Evolutionary conservation across 2,113 vertebrate species (phyloP), one percentile per base, ranked within the genome.

Genomic region (Sander vitreus): DNA sequence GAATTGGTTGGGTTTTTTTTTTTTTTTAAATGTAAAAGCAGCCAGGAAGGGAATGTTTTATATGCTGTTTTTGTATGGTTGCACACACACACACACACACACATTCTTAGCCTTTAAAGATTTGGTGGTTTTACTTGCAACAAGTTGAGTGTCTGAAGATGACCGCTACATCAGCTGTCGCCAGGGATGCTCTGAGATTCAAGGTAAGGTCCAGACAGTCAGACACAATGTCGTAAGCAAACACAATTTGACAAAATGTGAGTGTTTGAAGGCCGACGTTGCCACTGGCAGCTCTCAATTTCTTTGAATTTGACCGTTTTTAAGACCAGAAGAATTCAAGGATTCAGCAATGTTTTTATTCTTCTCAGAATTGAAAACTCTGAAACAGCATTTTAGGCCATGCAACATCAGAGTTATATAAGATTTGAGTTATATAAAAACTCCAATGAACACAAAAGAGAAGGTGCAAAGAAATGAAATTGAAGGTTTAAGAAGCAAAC

Each of bases 191-290:
- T 23, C 19, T 12, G 1, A 48, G 18, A 63, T 48, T 71, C 63
- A 60, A 91, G 89, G 89, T 89, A 74, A 89, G 86, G 43, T 55
- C 45, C 7, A 3, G 3, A 53, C 55, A 33, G 36, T 72, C 54
- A 43, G 62, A 77, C 53, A 10, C 30, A n/a, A 16, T 39, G 30
- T 13, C 48, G 45, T 19, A 47, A 51, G 58, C 8, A 21, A 76
- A 72, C 36, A 25, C 3, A 66, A 48, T 62, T 58, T 2, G 11
- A 33, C 47, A 11, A 43, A 27, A 15, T 21, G 36, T 16, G 36
- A 45, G 15, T 25, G 48, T 58, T 23, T 14, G 13, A 81, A 81
- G 75, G 63, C 12, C 14, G 16, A 2, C 19, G 53, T 45, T 25
- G 57, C 25, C 70, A 50, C n/a, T 2, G 39, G 33, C 53, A 63